These are phyloP conservation scores for Suncus etruscus DNA, from an alignment of 2,113 vertebrate species.

Conservation along the genomic window DNA sequence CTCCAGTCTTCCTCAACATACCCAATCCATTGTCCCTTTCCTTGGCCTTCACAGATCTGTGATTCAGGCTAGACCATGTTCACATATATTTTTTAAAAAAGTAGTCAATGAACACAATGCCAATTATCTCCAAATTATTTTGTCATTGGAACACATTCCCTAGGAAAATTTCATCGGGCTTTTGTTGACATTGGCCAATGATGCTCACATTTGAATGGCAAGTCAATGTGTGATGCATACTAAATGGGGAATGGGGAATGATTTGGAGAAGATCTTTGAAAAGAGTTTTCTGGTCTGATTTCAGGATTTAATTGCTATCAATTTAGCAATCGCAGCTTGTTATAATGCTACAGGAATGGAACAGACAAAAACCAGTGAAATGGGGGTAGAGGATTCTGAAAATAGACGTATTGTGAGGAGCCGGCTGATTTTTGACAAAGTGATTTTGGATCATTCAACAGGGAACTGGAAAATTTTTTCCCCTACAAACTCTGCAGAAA, in stretches of 20 bases:
- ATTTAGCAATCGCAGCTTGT: too few species aligned
- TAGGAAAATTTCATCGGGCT: not conserved
- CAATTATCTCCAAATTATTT: not conserved
- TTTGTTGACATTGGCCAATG: not conserved
- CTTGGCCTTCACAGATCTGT: too few species aligned
- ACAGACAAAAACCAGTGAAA: not conserved
- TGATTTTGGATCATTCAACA: not conserved
- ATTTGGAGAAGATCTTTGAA: constrained; percentile 4
- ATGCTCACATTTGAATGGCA: not conserved
- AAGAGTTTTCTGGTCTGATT: not conserved
- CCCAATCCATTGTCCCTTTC: too few species aligned
- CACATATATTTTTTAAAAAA: not conserved
- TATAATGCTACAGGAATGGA: too few species aligned
- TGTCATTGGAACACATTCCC: not conserved
- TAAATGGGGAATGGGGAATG: not conserved
- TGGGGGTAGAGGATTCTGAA: not conserved
- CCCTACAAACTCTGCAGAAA: not conserved
- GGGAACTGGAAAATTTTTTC: not conserved
- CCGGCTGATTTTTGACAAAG: not conserved
- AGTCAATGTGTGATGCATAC: not conserved
- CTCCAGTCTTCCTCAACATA: too few species aligned
- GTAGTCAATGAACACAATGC: not conserved
- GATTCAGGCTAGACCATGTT: not conserved
- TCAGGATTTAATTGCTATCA: not conserved
- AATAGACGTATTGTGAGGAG: not conserved